Evolutionary conservation across 2,888 invertebrate species (phyloP), one percentile per base, ranked within the genome.

Genomic region (Hydroisotoma schaefferi): DNA sequence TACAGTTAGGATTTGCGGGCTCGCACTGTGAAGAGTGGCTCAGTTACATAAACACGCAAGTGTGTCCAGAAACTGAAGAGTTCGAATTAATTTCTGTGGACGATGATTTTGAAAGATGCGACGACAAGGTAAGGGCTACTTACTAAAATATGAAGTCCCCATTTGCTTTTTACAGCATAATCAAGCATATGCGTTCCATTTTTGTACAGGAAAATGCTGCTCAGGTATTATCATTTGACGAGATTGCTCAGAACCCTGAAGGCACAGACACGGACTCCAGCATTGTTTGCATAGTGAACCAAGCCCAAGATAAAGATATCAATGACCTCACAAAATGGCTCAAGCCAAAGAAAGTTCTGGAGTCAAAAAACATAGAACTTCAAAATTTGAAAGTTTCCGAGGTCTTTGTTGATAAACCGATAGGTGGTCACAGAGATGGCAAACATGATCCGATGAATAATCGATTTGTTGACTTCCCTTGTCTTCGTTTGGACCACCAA

Each of bases 401-500:
- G n/a, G n/a, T n/a, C n/a, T n/a, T n/a, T n/a, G n/a, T n/a, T n/a
- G n/a, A n/a, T n/a, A n/a, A n/a, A n/a, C n/a, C n/a, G n/a, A n/a
- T n/a, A n/a, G n/a, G n/a, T n/a, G n/a, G n/a, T n/a, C n/a, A n/a
- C n/a, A n/a, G n/a, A n/a, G n/a, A n/a, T n/a, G n/a, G n/a, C n/a
- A n/a, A 10, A 22, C 28, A 3, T n/a, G 44, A 29, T 40, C 40
- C 40, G 22, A 15, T 47, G 40, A 33, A 52, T 27, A 65, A 52
- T 28, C 47, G 47, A 5, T 53, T 55, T 8, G 44, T 71, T 3
- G 69, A 69, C 44, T 71, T 69, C 38, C 71, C 71, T 12, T 66
- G 67, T 43, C 62, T 71, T 28, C 47, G 43, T 29, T 55, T 64
- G 38, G 66, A 66, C 23, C 53, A 68, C 1, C 59, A 56, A 23